These are phyloP conservation scores for Onychostruthus taczanowskii DNA, from an alignment of 2,113 vertebrate genomes.

Conservation along the genomic window DNA sequence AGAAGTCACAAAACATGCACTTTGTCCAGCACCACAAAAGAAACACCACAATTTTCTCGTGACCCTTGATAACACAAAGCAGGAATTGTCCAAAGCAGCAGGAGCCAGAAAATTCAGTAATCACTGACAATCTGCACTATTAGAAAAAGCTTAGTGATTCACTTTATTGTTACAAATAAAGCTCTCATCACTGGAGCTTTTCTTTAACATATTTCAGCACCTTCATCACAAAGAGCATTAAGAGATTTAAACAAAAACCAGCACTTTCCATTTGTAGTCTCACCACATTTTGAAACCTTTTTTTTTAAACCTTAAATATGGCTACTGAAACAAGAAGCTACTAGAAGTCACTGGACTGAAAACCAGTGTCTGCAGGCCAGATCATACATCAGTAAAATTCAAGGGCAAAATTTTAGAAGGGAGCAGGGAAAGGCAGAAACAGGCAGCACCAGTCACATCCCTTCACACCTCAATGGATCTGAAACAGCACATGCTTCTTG, in stretches of 20 bases:
- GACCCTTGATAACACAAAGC: background rate
- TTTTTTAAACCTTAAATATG: background rate
- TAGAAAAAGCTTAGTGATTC: background rate
- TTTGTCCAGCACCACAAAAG: background rate
- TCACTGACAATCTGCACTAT: background rate
- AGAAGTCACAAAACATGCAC: background rate
- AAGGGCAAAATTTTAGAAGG: background rate
- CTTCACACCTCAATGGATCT: background rate
- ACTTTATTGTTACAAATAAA: background rate
- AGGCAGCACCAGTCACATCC: background rate
- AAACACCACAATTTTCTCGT: background rate
- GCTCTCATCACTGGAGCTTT: background rate
- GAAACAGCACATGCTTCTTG: background rate
- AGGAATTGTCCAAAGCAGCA: background rate
- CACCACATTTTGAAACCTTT: background rate
- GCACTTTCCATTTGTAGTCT: background rate
- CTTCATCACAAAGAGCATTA: background rate
- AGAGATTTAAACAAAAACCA: background rate
- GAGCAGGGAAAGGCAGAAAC: background rate
- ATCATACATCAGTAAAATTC: background rate
- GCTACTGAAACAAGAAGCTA: background rate
- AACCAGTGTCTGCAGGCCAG: background rate
- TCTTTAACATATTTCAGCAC: background rate
- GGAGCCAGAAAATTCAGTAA: background rate
- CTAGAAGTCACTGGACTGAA: too few species aligned